These are phyloP conservation scores for Itoplectis maculator DNA, from an alignment of 2,888 invertebrate genomes.

Conservation along the genomic window DNA sequence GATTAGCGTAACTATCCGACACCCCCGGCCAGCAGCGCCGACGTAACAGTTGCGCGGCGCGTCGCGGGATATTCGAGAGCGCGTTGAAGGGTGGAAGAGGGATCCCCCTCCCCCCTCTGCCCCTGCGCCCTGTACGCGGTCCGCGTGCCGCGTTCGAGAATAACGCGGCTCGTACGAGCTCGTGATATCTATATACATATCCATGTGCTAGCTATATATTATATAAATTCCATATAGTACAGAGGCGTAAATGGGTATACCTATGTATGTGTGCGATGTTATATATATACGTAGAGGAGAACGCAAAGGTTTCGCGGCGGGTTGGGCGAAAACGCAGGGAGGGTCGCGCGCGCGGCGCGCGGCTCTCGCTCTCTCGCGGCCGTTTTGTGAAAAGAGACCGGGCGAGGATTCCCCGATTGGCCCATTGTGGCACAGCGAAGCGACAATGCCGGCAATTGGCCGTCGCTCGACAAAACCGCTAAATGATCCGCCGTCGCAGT, in stretches of 20 bases:
- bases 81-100: conserved; percentile 45
- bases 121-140: conserved; percentile 42
- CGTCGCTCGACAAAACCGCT: conserved; percentile 85
- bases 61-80: conserved; percentile 33
- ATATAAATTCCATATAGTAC: conserved; percentile 13
- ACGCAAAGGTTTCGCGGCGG: conserved; percentile 52
- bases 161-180: conserved; percentile 50
- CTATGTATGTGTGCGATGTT: conserved; percentile 3
- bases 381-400: conserved; percentile 81
- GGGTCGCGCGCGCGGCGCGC: conserved; percentile 38
- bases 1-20: conserved; percentile 81
- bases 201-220: background rate
- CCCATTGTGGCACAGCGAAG: conserved; percentile 84
- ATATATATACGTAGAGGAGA: conserved; percentile 14
- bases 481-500: conserved; percentile 84
- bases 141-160: conserved; percentile 62
- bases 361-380: conserved; percentile 45
- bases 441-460: conserved; percentile 85
- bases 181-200: conserved; percentile 34
- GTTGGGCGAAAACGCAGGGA: conserved; percentile 46
- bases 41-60: conserved; percentile 29
- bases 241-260: conserved; percentile 7
- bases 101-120: background rate
- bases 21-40: conserved; percentile 66
- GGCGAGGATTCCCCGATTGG: conserved; percentile 84